Percentiles rank a stretch among this genome's conserved stretches.
Conservation (phyloP, 2,888 invertebrate species). For the Ophion obscuratus region DNA sequence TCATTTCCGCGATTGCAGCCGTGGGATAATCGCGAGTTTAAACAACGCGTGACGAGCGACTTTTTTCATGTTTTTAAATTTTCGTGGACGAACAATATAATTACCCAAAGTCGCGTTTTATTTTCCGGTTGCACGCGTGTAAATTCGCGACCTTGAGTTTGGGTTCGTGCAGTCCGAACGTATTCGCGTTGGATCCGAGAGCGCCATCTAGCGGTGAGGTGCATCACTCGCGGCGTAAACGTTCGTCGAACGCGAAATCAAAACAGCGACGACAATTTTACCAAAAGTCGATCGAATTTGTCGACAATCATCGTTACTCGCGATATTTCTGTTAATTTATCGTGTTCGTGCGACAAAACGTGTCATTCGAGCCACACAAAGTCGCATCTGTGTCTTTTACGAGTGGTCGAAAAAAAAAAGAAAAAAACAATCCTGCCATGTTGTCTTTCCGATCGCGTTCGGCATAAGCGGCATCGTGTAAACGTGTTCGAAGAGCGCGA, state of each 20-base stretch:
- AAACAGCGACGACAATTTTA: background rate
- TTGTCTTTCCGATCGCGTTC: constrained; percentile 1
- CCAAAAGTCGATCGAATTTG: background rate
- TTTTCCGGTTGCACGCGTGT: background rate
- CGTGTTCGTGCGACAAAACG: background rate
- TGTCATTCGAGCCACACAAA: background rate
- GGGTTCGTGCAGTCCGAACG: background rate
- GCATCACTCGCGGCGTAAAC: background rate
- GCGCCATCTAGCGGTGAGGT: background rate
- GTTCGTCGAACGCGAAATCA: background rate
- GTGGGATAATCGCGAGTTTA: background rate
- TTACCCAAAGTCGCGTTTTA: background rate
- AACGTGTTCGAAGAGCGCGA: background rate
- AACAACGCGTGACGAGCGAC: background rate
- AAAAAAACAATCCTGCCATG: background rate
- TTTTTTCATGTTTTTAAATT: background rate
- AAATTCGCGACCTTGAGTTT: background rate
- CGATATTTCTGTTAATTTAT: background rate
- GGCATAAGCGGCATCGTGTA: background rate
- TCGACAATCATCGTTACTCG: background rate
- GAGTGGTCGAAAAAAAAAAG: background rate
- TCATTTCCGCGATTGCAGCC: background rate
- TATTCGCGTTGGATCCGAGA: background rate
- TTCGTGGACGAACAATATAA: background rate
- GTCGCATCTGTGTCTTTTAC: background rate